Evolutionary conservation across 2,888 invertebrate genomes (phyloP).

Genomic region (Lottia gigantea): DNA sequence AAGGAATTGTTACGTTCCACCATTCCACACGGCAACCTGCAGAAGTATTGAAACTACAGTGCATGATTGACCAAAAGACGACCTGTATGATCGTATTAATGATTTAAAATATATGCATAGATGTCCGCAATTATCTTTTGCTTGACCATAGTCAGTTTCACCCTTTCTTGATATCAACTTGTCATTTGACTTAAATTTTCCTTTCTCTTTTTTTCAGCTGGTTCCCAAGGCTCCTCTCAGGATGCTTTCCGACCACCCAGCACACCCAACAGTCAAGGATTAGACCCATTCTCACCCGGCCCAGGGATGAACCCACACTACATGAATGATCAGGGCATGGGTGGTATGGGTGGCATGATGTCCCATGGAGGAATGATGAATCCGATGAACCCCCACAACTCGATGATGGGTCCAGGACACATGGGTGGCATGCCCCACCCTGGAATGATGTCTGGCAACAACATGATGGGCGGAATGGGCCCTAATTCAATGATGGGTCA

Average conservation of each 20-base stretch:
- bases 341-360: slow-evolving; percentile 44
- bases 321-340: slow-evolving; percentile 53
- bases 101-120: background rate
- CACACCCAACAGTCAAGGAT: slow-evolving; percentile 46
- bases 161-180: background rate
- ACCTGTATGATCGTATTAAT: background rate
- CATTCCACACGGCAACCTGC: no score
- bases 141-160: background rate
- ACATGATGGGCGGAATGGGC: slow-evolving; percentile 36
- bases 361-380: slow-evolving; percentile 54
- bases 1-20: no score
- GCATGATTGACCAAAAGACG: no score
- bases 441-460: slow-evolving; percentile 41
- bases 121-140: background rate
- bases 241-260: slow-evolving; percentile 59
- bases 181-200: background rate
- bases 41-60: no score
- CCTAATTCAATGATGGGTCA: slow-evolving; percentile 36
- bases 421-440: slow-evolving; percentile 38
- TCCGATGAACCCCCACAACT: slow-evolving; percentile 66
- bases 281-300: slow-evolving; percentile 38
- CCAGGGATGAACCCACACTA: slow-evolving; percentile 38
- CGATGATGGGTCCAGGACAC: slow-evolving; percentile 22
- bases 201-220: slow-evolving; percentile 37
- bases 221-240: slow-evolving; percentile 55